Conservation (phyloP, 2,113 vertebrate genomes). For the Phaethornis superciliosus region DNA sequence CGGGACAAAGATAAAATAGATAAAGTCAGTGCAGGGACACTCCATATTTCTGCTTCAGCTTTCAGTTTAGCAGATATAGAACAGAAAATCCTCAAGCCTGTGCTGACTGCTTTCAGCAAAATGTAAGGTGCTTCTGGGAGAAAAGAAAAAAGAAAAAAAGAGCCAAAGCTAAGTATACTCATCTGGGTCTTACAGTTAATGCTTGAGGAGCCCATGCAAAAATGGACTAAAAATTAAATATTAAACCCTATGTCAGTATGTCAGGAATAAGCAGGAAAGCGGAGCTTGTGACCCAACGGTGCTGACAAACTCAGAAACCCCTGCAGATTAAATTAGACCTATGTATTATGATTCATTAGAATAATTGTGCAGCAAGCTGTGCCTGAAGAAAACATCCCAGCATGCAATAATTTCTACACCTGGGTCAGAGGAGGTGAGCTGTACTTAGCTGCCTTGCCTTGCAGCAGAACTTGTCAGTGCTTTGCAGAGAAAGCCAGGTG, state of each 20-base stretch:
- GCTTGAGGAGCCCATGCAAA: background rate
- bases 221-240: background rate
- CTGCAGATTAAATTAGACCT: constrained; percentile 16
- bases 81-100: background rate
- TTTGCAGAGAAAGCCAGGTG: background rate
- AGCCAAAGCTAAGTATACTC: background rate
- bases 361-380: constrained; percentile 17
- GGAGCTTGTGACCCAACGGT: background rate
- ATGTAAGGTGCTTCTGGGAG: background rate
- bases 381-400: constrained; percentile 11
- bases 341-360: constrained; percentile 37
- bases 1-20: background rate
- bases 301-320: constrained; percentile 33
- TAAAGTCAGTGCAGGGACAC: background rate
- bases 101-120: background rate
- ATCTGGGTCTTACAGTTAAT: background rate
- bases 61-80: background rate
- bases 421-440: constrained; percentile 50
- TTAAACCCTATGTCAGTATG: background rate
- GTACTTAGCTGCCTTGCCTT: background rate
- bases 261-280: background rate
- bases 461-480: background rate
- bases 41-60: background rate
- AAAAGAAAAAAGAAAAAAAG: background rate
- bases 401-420: constrained; percentile 25